Evolutionary conservation across 2,797 vertebrate genomes (phyloP).

Genomic region (Sternarchorhynchus goeldii): DNA sequence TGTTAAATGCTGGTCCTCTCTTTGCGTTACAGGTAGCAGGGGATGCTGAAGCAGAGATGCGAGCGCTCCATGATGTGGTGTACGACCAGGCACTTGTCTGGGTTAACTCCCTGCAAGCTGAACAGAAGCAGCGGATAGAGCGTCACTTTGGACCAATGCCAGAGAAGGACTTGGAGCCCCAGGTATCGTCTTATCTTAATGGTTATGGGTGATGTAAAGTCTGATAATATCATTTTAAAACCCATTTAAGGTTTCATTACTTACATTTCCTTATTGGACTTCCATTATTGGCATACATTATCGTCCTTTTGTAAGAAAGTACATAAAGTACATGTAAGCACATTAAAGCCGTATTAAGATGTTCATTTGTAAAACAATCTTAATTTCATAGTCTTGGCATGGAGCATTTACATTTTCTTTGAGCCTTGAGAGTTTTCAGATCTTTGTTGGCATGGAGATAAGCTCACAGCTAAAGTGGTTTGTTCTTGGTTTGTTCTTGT

Average conservation of each 20-base stretch:
- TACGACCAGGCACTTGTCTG: slow-evolving; percentile 88
- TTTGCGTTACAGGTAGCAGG: slow-evolving; percentile 79
- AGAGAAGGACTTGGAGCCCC: slow-evolving; percentile 81
- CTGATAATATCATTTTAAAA: neutral
- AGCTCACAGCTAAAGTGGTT: no score
- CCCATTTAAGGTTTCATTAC: neutral
- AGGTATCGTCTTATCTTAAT: slow-evolving; percentile 70
- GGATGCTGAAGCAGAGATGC: slow-evolving; percentile 69
- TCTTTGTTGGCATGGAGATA: no score
- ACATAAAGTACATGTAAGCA: no score
- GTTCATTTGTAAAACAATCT: no score
- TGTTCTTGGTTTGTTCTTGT: no score
- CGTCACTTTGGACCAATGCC: slow-evolving; percentile 91
- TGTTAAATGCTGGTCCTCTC: neutral
- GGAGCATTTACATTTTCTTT: no score
- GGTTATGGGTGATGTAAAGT: slow-evolving; percentile 50
- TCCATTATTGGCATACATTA: no score
- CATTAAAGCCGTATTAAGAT: no score
- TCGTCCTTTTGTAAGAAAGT: no score
- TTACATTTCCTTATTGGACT: no score
- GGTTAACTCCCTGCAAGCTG: slow-evolving; percentile 91
- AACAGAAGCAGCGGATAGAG: slow-evolving; percentile 89
- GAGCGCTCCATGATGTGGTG: slow-evolving; percentile 78
- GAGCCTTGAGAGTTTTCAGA: no score
- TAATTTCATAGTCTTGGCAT: no score